Evolutionary conservation across 2,888 invertebrate species (phyloP).

Genomic region (Candidula unifasciata): DNA sequence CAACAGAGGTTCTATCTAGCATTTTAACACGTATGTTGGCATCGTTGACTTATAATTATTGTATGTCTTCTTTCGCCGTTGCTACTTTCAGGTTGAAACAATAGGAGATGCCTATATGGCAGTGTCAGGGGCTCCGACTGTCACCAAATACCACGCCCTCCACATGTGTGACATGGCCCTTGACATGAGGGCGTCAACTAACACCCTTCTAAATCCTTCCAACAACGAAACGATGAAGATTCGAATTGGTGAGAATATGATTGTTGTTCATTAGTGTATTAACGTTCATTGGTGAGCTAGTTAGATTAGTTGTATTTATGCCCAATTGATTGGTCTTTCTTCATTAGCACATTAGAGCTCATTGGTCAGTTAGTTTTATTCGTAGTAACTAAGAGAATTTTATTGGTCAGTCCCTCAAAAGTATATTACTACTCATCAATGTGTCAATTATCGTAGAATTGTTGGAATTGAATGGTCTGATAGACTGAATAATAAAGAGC

Average conservation of each 20-base stretch:
- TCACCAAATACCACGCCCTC: slow-evolving; percentile 92
- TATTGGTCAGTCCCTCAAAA: too few relatives aligned
- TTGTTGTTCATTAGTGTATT: neutral
- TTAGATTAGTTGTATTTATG: neutral
- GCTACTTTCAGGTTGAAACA: slow-evolving; percentile 88
- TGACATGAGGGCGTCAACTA: slow-evolving; percentile 96
- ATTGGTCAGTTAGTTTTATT: too few relatives aligned
- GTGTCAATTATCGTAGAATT: too few relatives aligned
- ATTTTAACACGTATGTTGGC: too few relatives aligned
- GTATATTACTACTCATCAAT: too few relatives aligned
- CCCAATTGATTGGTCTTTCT: too few relatives aligned
- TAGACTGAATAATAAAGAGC: too few relatives aligned
- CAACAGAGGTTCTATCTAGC: too few relatives aligned
- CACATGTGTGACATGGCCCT: slow-evolving; percentile 86
- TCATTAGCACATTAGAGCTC: too few relatives aligned
- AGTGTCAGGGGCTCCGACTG: slow-evolving; percentile 95
- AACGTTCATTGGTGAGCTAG: neutral
- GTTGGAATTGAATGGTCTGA: too few relatives aligned
- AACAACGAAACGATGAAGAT: slow-evolving; percentile 82
- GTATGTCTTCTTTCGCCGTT: neutral
- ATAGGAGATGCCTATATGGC: slow-evolving; percentile 99
- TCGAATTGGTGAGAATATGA: slow-evolving; percentile 73
- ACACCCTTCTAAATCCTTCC: slow-evolving; percentile 94
- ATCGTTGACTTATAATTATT: neutral
- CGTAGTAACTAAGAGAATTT: too few relatives aligned